A percentile compares a stretch with the other conserved stretches of the same genome.
Conservation (phyloP, 2,797 vertebrate species). For the Pseudocheirus occidentalis region DNA sequence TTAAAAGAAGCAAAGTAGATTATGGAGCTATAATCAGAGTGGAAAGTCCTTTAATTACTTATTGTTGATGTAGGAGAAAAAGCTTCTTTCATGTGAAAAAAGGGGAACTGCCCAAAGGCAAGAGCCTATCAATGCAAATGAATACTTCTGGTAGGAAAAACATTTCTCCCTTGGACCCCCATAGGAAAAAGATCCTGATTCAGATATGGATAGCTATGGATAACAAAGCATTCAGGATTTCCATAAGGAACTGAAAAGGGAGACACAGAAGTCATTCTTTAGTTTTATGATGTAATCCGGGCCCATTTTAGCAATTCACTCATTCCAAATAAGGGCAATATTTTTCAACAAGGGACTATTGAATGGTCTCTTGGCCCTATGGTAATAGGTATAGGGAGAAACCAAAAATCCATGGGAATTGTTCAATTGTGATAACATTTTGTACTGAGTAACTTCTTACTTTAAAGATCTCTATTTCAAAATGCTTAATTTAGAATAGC, state of each 20-base stretch:
- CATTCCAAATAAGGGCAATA: neutral
- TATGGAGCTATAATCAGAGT: neutral
- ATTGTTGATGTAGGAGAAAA: neutral
- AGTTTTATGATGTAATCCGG: neutral
- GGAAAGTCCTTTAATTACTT: conserved; percentile 8
- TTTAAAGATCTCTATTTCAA: neutral
- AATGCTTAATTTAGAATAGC: neutral
- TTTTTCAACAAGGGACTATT: neutral
- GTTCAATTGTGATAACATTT: neutral
- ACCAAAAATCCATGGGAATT: neutral
- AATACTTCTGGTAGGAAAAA: neutral
- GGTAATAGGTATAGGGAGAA: neutral
- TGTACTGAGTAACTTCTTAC: neutral
- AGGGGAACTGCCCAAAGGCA: conserved; percentile 4
- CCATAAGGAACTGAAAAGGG: neutral
- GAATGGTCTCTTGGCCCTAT: neutral
- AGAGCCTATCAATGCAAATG: neutral
- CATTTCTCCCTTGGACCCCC: neutral
- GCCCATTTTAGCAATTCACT: neutral
- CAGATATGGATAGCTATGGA: conserved; percentile 8
- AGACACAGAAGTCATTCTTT: conserved; percentile 19
- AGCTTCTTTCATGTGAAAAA: conserved; percentile 1
- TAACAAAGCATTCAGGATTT: neutral
- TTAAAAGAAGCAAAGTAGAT: conserved; percentile 4
- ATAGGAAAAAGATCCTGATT: conserved; percentile 4